Evolutionary conservation across 92 coral and sea anemone species (phyloP).

Genomic region (Chrysogorgia sp.): DNA sequence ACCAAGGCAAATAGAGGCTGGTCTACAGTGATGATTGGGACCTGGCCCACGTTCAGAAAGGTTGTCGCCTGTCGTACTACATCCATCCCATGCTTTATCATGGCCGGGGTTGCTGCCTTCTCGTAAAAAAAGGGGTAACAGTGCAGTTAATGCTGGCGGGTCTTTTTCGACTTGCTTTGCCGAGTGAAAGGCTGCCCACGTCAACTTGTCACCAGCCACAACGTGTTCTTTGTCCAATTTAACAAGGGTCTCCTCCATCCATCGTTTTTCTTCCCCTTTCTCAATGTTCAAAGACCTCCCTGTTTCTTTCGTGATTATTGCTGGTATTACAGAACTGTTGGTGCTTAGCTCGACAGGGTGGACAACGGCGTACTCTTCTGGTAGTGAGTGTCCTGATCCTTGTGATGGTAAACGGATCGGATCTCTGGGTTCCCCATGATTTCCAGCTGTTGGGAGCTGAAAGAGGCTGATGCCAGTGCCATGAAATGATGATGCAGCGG

Average conservation of each 20-base stretch:
- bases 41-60: constrained; percentile 58
- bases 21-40: no score
- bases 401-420: constrained; percentile 58
- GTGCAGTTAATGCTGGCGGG: constrained; percentile 32
- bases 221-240: constrained; percentile 15
- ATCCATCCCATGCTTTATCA: no score
- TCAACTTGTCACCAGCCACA: constrained; percentile 14
- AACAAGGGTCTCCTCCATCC: constrained; percentile 45
- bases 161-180: constrained; percentile 34
- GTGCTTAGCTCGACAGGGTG: constrained; percentile 67
- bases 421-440: no score
- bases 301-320: constrained; percentile 41
- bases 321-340: constrained; percentile 52
- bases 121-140: constrained; percentile 68
- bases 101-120: no score
- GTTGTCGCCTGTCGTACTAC: constrained; percentile 11
- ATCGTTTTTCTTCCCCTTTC: constrained; percentile 54
- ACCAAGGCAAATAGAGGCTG: no score
- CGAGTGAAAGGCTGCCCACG: constrained; percentile 35
- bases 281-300: constrained; percentile 39
- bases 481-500: no score
- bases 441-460: no score
- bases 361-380: constrained; percentile 68
- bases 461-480: no score
- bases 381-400: constrained; percentile 63